These are phyloP conservation scores for Lepidocolaptes lacrymiger DNA, from an alignment of 2,797 vertebrate species.

Conservation along the genomic window DNA sequence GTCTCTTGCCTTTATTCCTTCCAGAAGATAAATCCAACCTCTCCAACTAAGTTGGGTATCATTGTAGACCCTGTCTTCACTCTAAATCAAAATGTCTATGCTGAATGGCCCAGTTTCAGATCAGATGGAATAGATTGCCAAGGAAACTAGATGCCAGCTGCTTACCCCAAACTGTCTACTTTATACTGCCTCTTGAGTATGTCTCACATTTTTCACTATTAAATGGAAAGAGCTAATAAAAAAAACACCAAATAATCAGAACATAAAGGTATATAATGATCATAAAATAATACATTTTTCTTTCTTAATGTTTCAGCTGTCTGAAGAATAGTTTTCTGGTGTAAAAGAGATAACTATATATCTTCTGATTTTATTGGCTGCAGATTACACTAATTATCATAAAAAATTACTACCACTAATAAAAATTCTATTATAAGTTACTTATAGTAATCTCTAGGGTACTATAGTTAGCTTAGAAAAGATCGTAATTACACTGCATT, in stretches of 20 bases:
- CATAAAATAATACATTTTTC: slow-evolving; percentile 65
- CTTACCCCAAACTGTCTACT: not conserved
- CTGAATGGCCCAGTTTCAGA: not conserved
- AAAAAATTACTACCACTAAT: slow-evolving; percentile 84
- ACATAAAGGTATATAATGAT: slow-evolving; percentile 32
- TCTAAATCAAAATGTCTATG: not conserved
- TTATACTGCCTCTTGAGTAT: not conserved
- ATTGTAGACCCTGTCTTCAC: not conserved
- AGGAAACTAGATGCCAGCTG: not conserved
- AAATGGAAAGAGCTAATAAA: slow-evolving; percentile 64
- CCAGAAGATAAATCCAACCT: not conserved
- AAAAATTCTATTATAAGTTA: slow-evolving; percentile 86
- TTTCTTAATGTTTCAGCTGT: slow-evolving; percentile 64
- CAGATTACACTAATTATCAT: slow-evolving; percentile 84
- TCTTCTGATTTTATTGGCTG: slow-evolving; percentile 81
- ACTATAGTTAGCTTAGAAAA: slow-evolving; percentile 75
- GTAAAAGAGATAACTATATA: slow-evolving; percentile 80
- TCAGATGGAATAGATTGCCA: not conserved
- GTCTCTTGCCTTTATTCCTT: not conserved
- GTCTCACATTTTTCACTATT: slow-evolving; percentile 59
- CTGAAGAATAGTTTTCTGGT: slow-evolving; percentile 73
- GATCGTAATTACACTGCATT: slow-evolving; percentile 73
- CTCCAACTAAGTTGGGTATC: not conserved
- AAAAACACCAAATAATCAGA: slow-evolving; percentile 40
- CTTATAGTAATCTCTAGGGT: slow-evolving; percentile 82